Evolutionary conservation across 2,797 vertebrate genomes (phyloP), one percentile per base, ranked within the genome.

Genomic region (Tokudaia muenninki): DNA sequence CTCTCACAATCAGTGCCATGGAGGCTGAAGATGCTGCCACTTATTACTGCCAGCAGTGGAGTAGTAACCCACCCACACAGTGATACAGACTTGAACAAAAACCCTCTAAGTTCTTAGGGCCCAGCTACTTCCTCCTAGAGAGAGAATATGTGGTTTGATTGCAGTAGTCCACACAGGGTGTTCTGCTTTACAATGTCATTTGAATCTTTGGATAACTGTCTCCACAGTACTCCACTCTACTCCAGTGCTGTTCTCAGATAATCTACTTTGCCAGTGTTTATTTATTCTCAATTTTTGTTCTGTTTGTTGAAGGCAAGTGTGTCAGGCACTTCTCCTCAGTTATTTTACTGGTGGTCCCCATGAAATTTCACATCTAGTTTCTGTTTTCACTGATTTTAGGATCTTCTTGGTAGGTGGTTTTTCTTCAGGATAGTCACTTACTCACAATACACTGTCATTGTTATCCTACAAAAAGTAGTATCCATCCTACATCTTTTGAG

Each of bases 71-170:
- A 29, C 0, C 2, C 83, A 81, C 84, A 91, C 83, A 13, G 57
- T 94, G 80, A 0, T 57, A 41, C 75, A 94, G 50, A 89, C 22
- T 37, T 4, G 0, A 37, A 80, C 67, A 84, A 82, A 94, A 92
- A 65, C 41, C 6, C 31, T 41, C 31, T 7, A 50, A 6, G 2
- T n/a, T 0, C 3, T 29, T 14, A 52, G 0, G 1, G 29, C 2
- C 16, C 84, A 83, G 17, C 50, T 72, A 4, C 50, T 59, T 77
- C 41, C 4, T 3, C 17, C 13, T 50, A 41, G 13, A 61, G 12
- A 9, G 41, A 21, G 22, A n/a, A 57, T 14, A 1, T 22, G 34
- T 2, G 2, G 1, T 81, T 80, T 57, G 72, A 37, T 21, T 74
- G n/a, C 34, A 70, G 34, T 21, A 37, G 70, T 72, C 70, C 17